Conservation (phyloP, 2,797 vertebrate species). For the Syngnathus acus region DNA sequence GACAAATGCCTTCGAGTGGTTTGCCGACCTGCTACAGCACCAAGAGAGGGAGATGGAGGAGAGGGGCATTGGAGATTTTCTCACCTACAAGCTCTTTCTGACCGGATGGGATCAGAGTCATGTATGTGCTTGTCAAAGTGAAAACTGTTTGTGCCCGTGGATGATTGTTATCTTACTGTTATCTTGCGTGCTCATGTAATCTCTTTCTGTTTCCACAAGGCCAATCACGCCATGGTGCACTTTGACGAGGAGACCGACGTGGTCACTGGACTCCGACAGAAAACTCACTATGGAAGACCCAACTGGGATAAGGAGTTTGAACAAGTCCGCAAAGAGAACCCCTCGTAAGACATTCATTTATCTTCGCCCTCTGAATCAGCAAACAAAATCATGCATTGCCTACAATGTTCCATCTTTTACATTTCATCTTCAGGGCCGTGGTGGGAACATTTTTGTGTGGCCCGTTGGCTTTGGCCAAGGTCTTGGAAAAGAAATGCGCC, state of each 20-base stretch:
- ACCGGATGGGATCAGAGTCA: conserved; percentile 82
- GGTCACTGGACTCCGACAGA: conserved; percentile 86
- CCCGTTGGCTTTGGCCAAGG: conserved; percentile 68
- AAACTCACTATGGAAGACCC: conserved; percentile 84
- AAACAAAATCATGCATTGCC: not conserved
- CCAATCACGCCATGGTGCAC: conserved; percentile 68
- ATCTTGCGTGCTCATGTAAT: not conserved
- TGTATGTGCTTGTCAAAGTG: conserved; percentile 64
- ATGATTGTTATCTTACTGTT: not conserved
- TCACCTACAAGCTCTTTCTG: conserved; percentile 87
- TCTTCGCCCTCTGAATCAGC: not conserved
- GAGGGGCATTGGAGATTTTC: conserved; percentile 78
- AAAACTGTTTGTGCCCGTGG: not conserved
- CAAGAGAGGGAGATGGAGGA: conserved; percentile 87
- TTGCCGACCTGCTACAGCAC: conserved; percentile 81
- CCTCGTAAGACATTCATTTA: conserved; percentile 66
- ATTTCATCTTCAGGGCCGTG: conserved; percentile 66
- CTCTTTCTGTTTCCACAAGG: conserved; percentile 50
- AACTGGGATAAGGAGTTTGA: conserved; percentile 87
- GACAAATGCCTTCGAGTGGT: conserved; percentile 88
- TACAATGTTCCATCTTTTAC: not conserved
- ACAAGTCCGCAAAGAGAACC: conserved; percentile 76
- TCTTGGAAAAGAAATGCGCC: conserved; percentile 73
- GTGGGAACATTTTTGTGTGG: conserved; percentile 87
- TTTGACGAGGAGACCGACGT: conserved; percentile 76